Evolutionary conservation across 2,113 vertebrate genomes (phyloP).

Genomic region (Corapipo altera): DNA sequence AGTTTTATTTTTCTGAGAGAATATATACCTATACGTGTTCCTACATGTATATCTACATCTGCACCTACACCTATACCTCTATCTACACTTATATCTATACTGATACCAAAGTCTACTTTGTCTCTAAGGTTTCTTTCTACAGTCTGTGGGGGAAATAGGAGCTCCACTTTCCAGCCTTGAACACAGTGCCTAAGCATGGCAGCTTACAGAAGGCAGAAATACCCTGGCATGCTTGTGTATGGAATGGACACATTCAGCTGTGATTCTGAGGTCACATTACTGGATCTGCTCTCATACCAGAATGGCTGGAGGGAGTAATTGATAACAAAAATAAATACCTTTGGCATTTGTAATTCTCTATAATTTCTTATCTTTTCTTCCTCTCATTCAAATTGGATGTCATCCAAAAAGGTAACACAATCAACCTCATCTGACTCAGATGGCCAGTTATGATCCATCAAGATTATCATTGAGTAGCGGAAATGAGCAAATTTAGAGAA

Average conservation of each 20-base stretch:
- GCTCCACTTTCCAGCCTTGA: background rate
- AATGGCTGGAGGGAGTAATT: background rate
- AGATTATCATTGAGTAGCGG: background rate
- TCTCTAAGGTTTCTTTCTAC: background rate
- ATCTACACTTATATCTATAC: background rate
- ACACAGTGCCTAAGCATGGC: no score
- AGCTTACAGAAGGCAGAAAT: background rate
- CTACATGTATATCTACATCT: background rate
- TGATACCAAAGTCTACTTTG: background rate
- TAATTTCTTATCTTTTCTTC: background rate
- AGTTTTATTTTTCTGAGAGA: background rate
- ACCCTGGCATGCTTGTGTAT: fast-evolving
- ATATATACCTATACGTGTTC: background rate
- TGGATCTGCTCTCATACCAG: background rate
- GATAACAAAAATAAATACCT: background rate
- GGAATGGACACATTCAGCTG: background rate
- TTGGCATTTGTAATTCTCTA: background rate
- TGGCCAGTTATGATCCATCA: background rate
- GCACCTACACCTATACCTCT: background rate
- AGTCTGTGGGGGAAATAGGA: background rate
- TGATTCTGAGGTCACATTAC: background rate
- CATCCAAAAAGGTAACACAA: background rate
- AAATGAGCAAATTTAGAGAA: slow-evolving; percentile 5
- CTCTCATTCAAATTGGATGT: background rate
- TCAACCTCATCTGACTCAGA: background rate